Percentiles rank a stretch among this genome's conserved stretches.
phyloP scores from a whole-genome alignment of 1,140 invertebrate species.

The Aricia agestis region DNA sequence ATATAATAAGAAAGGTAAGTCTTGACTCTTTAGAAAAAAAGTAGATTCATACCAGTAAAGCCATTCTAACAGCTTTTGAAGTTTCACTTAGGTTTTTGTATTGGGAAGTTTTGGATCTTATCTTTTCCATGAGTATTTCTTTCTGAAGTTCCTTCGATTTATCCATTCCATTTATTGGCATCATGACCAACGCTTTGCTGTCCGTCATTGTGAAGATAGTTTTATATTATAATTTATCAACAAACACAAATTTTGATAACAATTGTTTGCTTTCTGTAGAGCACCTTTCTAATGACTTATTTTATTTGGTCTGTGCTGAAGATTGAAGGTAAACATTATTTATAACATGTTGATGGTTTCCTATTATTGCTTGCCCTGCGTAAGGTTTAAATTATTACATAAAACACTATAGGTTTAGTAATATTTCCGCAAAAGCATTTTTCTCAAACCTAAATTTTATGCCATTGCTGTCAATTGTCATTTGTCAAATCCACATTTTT shows the following conservation, averaged over 20 bases:
- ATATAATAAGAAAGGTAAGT: no score
- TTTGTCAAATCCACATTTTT: no score
- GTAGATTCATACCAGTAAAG: slow-evolving; percentile 82
- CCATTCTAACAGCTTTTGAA: slow-evolving; percentile 89
- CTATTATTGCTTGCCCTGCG: neutral
- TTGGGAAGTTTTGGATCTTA: slow-evolving; percentile 87
- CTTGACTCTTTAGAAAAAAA: neutral
- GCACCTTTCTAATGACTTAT: slow-evolving; percentile 2
- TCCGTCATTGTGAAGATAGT: slow-evolving; percentile 57
- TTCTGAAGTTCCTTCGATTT: slow-evolving; percentile 85
- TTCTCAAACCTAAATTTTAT: neutral
- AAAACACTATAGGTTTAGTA: neutral
- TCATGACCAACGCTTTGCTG: slow-evolving; percentile 51
- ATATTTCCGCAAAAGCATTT: neutral
- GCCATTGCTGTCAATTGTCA: neutral
- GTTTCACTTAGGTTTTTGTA: slow-evolving; percentile 89
- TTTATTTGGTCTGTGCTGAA: neutral
- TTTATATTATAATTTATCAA: slow-evolving; percentile 44
- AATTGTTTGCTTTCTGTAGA: slow-evolving; percentile 19
- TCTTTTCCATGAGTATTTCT: slow-evolving; percentile 91
- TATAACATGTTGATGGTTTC: neutral
- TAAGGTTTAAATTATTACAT: neutral
- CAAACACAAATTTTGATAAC: slow-evolving; percentile 58
- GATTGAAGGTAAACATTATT: neutral
- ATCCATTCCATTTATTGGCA: slow-evolving; percentile 65